Percentiles rank a stretch among this genome's conserved stretches.
phyloP scores from a whole-genome alignment of 2,797 vertebrate species.

The Pangasius sanitwongsei region DNA sequence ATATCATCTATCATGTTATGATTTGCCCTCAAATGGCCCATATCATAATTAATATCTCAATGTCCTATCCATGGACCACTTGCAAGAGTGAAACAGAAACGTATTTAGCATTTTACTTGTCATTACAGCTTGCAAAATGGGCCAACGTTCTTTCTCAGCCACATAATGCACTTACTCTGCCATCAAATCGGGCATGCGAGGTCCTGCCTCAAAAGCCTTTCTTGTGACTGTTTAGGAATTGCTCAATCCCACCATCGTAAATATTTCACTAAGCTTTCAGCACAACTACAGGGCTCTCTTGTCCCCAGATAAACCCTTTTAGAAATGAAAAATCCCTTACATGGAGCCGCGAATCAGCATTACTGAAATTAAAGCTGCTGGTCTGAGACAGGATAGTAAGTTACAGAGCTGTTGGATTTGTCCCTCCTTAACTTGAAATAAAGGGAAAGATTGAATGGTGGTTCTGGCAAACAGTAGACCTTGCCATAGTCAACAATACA shows the following conservation, averaged over 20 bases:
- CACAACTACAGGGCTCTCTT: conserved; percentile 5
- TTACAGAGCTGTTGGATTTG: conserved; percentile 24
- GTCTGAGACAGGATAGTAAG: conserved; percentile 1
- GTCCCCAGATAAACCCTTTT: conserved; percentile 27
- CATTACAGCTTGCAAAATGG: conserved; percentile 7
- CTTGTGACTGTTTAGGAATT: conserved; percentile 48
- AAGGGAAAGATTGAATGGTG: conserved; percentile 4
- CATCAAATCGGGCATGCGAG: conserved; percentile 54
- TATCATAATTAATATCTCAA: not conserved
- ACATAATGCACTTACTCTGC: conserved; percentile 44
- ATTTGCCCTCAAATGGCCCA: not conserved
- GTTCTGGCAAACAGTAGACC: not conserved
- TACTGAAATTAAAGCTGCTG: not conserved
- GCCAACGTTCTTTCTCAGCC: conserved; percentile 29
- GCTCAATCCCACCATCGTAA: conserved; percentile 43
- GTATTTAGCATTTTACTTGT: conserved; percentile 36
- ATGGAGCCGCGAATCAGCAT: not conserved
- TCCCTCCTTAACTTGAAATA: not conserved
- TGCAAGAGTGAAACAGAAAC: conserved; percentile 11
- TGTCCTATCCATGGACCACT: not conserved
- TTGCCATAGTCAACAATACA: conserved; percentile 29
- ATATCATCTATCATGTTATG: not conserved
- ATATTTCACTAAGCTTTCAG: conserved; percentile 49
- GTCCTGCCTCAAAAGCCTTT: conserved; percentile 53
- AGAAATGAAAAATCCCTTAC: conserved; percentile 4